A percentile compares a stretch with the other conserved stretches of the same genome.
Evolutionary conservation across 64 coral and sea anemone species (phyloP).

Genomic region (Pocillopora damicornis): DNA sequence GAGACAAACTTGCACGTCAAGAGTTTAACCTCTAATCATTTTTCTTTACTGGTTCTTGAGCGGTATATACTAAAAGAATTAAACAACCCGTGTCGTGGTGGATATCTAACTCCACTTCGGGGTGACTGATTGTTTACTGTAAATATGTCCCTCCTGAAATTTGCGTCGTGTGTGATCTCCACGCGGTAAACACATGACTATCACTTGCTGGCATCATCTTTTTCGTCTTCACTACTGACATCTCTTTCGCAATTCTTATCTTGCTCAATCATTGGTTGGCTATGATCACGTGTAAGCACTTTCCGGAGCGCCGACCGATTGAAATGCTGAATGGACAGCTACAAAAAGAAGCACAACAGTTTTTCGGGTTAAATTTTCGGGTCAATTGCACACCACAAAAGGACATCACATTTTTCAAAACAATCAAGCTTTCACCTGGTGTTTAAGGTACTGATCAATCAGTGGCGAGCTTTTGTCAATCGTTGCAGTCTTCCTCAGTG

Average conservation of each 20-base stretch:
- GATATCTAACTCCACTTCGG: too few relatives aligned
- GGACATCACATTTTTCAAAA: not conserved
- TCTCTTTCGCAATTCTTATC: slow-evolving; percentile 1
- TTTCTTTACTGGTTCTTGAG: too few relatives aligned
- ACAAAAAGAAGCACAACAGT: not conserved
- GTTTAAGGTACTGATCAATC: slow-evolving; percentile 31
- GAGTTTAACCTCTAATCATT: too few relatives aligned
- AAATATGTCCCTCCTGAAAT: not conserved
- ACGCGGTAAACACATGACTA: not conserved
- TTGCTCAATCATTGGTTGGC: not conserved
- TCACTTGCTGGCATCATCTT: not conserved
- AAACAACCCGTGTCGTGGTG: too few relatives aligned
- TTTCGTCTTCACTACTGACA: slow-evolving; percentile 8
- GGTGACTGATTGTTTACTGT: not conserved
- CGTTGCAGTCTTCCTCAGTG: slow-evolving; percentile 50
- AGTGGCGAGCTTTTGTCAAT: slow-evolving; percentile 66
- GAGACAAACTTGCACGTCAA: too few relatives aligned
- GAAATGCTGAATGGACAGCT: slow-evolving; percentile 59
- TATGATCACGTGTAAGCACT: slow-evolving; percentile 33
- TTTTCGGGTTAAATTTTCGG: not conserved
- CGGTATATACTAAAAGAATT: too few relatives aligned
- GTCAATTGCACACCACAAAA: not conserved
- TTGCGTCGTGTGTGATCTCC: too few relatives aligned
- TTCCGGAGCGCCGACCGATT: slow-evolving; percentile 43
- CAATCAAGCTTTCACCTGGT: slow-evolving; percentile 25